These are phyloP conservation scores for Pseudomyrmex cubaensis DNA, from an alignment of 1,140 invertebrate species.

Conservation along the genomic window DNA sequence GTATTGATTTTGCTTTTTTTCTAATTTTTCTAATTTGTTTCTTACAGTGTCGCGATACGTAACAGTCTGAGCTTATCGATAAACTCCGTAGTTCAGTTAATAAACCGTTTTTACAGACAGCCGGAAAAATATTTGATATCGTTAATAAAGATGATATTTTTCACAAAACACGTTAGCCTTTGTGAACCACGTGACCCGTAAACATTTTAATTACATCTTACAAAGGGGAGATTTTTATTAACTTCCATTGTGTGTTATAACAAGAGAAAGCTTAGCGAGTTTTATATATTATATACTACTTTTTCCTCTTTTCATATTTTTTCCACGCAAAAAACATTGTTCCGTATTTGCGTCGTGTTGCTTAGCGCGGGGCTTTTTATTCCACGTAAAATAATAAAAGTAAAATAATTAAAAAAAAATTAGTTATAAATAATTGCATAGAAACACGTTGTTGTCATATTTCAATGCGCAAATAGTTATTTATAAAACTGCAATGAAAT, in stretches of 20 bases:
- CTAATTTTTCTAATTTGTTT: background rate
- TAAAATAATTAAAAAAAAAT: background rate
- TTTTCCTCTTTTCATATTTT: background rate
- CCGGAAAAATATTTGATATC: background rate
- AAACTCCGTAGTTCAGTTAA: background rate
- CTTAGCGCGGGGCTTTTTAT: background rate
- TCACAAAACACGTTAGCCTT: background rate
- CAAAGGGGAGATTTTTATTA: background rate
- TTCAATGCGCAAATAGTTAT: background rate
- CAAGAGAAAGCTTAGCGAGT: too few relatives aligned
- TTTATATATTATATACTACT: too few relatives aligned
- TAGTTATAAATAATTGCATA: too few relatives aligned
- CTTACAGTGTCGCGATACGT: background rate
- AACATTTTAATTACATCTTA: background rate
- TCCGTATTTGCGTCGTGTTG: background rate
- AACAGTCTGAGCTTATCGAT: background rate
- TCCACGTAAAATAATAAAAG: background rate
- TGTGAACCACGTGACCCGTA: background rate
- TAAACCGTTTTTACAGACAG: background rate
- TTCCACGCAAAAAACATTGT: constrained; percentile 19
- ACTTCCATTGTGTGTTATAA: too few relatives aligned
- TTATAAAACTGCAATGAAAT: background rate
- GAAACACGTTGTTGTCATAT: background rate
- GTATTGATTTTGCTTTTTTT: constrained; percentile 3
- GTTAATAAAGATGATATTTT: constrained; percentile 3